Evolutionary conservation across 92 coral and sea anemone species (phyloP), one percentile per base, ranked within the genome.

Genomic region (Paramuricea clavata): DNA sequence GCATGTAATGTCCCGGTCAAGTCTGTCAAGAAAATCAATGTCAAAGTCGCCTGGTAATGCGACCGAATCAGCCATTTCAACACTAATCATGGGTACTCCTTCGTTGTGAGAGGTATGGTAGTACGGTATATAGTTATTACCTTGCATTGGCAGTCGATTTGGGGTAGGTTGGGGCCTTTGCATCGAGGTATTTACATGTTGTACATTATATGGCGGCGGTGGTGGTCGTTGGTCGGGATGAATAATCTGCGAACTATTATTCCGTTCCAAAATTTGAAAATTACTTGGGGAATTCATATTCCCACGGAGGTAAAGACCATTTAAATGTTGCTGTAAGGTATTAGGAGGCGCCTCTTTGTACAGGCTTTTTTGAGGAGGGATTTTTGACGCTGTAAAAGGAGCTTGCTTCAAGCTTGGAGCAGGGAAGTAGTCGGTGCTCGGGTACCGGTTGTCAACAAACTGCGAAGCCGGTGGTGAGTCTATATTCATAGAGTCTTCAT

Each of bases 1-100:
- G 83, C 99, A 97, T 36, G 95, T 95, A 13, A 97, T 72, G 26
- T 86, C 98, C 0, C 92, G 91, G 56, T 92, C 83, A 44, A 93
- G 92, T 13, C 91, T 89, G 68, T 95, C 98, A 34, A 97, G 92
- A 27, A 86, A 89, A 44, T 93, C 97, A 12, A 95, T 77, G 88
- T 97, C 99, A 73, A 47, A 54, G 21, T 60, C 84, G 23, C 64
- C 84, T 5, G 84, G 73, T 34, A 59, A 16, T 2, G 72, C 41
- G 39, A 12, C 72, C 6, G 35, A 31, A 41, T 79, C 84, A 8
- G 84, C 84, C 84, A 79, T 79, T 41, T 79, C 84, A 9, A 79
- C 73, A 27, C 73, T 79, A 13, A 79, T 79, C 72, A 79, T 59
- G 16, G 84, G 84, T 13, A 79, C 23, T 6, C 32, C 33, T 0